These are phyloP conservation scores for Boleophthalmus pectinirostris DNA, from an alignment of 2,113 vertebrate species.

Conservation along the genomic window DNA sequence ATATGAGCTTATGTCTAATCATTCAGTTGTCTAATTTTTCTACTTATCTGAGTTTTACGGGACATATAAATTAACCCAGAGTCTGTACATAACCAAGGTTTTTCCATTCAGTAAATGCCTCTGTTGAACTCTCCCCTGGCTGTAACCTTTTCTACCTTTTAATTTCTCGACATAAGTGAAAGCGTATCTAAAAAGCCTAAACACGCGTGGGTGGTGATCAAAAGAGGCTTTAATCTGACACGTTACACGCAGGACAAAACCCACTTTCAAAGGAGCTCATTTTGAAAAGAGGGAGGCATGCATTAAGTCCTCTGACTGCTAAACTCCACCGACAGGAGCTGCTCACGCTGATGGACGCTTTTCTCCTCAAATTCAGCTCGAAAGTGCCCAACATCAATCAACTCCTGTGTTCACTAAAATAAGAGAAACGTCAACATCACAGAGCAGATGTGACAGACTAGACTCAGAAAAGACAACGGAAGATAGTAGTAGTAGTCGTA, in stretches of 20 bases:
- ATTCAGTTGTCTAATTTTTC: too few relatives aligned
- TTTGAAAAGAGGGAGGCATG: conserved; percentile 41
- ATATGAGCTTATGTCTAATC: too few relatives aligned
- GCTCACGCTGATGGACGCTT: conserved; percentile 57
- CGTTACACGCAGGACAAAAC: conserved; percentile 33
- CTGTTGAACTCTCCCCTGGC: background rate
- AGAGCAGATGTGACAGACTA: conserved; percentile 51
- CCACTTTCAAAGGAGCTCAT: conserved; percentile 23
- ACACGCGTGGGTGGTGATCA: conserved; percentile 52
- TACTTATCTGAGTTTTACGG: too few relatives aligned
- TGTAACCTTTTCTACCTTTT: background rate
- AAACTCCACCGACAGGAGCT: conserved; percentile 38
- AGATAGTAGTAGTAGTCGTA: background rate
- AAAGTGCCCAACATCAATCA: conserved; percentile 66
- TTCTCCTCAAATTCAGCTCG: conserved; percentile 53
- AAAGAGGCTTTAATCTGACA: conserved; percentile 40
- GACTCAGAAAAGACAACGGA: conserved; percentile 34
- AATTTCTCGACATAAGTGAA: background rate
- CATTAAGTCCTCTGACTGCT: conserved; percentile 47
- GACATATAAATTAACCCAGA: too few relatives aligned
- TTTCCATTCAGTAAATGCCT: background rate
- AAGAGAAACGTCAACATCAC: conserved; percentile 58
- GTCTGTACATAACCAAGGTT: too few relatives aligned
- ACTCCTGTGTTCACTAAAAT: conserved; percentile 72
- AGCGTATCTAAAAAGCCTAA: conserved; percentile 33